phyloP scores from a whole-genome alignment of 2,797 vertebrate genomes.

The Limnodromus scolopaceus region DNA sequence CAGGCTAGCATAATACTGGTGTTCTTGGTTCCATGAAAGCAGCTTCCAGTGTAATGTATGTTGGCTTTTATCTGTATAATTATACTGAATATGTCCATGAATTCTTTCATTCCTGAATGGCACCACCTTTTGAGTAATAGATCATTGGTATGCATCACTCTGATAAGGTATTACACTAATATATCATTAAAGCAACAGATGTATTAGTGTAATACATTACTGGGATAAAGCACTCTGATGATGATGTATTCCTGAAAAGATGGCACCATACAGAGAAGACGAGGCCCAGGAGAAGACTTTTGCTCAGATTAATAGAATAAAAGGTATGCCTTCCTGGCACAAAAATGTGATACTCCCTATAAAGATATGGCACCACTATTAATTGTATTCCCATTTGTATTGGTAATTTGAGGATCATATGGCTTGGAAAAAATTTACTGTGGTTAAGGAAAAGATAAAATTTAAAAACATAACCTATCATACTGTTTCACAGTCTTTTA shows the following conservation, averaged over 20 bases:
- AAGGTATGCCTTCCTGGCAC: conserved; percentile 43
- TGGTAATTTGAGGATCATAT: conserved; percentile 43
- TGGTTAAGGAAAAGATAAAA: neutral
- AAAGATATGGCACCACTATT: conserved; percentile 28
- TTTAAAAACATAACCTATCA: neutral
- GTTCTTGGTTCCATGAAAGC: conserved; percentile 33
- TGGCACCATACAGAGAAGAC: conserved; percentile 40
- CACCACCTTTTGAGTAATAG: conserved; percentile 73
- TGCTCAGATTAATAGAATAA: conserved; percentile 43
- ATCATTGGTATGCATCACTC: conserved; percentile 74
- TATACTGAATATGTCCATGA: conserved; percentile 57
- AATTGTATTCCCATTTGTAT: conserved; percentile 55
- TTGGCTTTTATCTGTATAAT: conserved; percentile 71
- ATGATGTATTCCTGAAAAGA: conserved; percentile 69
- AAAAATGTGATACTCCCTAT: conserved; percentile 6
- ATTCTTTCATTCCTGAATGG: conserved; percentile 76
- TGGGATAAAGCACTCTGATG: conserved; percentile 72
- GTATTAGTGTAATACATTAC: conserved; percentile 77
- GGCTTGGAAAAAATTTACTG: conserved; percentile 34
- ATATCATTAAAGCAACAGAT: conserved; percentile 79
- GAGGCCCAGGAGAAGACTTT: conserved; percentile 62
- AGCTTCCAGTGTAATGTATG: conserved; percentile 48
- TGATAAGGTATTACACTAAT: conserved; percentile 78
- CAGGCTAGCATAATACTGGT: neutral
- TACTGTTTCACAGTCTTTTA: neutral